Evolutionary conservation across 2,797 vertebrate genomes (phyloP).

Genomic region (Dicrostonyx torquatus): DNA sequence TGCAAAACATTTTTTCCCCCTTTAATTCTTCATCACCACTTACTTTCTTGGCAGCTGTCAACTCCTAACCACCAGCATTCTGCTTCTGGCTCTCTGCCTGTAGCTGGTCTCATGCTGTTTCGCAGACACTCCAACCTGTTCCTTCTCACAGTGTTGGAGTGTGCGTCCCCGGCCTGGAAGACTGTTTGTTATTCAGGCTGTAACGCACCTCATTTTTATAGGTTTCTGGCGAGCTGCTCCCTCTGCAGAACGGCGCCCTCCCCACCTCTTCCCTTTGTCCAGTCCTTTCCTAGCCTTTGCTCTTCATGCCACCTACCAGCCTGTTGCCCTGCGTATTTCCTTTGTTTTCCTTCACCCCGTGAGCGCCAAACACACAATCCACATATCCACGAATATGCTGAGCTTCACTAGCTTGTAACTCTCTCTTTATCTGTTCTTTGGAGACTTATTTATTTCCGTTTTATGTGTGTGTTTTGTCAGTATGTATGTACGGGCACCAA

Average conservation of each 20-base stretch:
- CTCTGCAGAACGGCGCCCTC: background rate
- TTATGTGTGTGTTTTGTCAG: background rate
- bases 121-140: background rate
- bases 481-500: background rate
- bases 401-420: background rate
- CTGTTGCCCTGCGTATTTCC: background rate
- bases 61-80: constrained; percentile 1
- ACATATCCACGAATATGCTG: background rate
- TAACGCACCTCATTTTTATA: background rate
- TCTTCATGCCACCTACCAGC: background rate
- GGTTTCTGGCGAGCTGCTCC: background rate
- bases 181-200: background rate
- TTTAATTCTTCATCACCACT: constrained; percentile 3
- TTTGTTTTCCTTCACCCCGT: background rate
- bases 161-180: background rate
- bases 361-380: background rate
- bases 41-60: background rate
- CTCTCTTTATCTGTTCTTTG: background rate
- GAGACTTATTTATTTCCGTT: background rate
- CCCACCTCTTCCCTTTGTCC: background rate
- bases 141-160: background rate
- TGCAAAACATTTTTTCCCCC: background rate
- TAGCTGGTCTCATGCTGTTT: background rate
- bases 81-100: background rate
- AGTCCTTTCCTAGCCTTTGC: background rate